phyloP scores from a whole-genome alignment of 2,797 vertebrate species.

The Gallinago solitaria region DNA sequence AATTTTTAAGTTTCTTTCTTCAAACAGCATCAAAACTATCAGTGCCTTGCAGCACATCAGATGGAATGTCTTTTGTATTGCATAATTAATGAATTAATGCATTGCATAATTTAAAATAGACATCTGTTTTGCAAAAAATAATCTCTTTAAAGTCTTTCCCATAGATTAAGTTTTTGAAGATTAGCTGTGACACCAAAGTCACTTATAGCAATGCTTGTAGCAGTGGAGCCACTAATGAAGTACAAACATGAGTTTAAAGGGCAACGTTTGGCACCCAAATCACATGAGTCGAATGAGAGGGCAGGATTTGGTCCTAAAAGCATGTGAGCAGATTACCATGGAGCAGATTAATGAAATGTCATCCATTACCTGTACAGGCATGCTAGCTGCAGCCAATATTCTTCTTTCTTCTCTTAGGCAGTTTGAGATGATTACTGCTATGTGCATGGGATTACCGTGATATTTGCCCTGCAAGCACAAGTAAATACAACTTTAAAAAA shows the following conservation, averaged over 20 bases:
- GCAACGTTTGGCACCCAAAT: background rate
- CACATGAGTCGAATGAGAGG: background rate
- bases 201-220: background rate
- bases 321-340: background rate
- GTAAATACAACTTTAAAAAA: background rate
- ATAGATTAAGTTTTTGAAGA: conserved; percentile 40
- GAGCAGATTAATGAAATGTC: conserved; percentile 3
- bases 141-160: conserved; percentile 24
- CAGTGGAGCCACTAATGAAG: background rate
- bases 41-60: background rate
- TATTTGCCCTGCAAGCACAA: conserved; percentile 86
- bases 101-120: conserved; percentile 12
- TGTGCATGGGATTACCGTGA: conserved; percentile 83
- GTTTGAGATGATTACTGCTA: conserved; percentile 90
- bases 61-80: background rate
- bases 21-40: background rate
- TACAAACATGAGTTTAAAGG: conserved; percentile 21
- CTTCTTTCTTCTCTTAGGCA: conserved; percentile 93
- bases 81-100: background rate
- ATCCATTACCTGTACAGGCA: conserved; percentile 90
- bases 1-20: background rate
- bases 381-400: conserved; percentile 89
- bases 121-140: conserved; percentile 29
- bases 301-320: conserved; percentile 8
- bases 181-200: conserved; percentile 17